These are phyloP conservation scores for Sesia apiformis DNA, from an alignment of 2,888 invertebrate species.

Conservation along the genomic window DNA sequence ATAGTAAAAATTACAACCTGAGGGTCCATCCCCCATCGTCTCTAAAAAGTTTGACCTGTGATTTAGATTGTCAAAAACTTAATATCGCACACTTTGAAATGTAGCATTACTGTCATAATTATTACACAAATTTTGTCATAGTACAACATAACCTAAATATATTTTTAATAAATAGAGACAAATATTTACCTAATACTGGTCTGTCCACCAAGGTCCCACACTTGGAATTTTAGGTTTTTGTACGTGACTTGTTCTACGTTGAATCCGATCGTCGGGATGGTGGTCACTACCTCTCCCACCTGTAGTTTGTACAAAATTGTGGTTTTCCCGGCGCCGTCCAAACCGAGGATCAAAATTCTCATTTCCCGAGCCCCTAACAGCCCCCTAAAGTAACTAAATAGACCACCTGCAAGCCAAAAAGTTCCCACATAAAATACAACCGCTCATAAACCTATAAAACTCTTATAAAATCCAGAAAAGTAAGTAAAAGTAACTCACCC, in stretches of 20 bases:
- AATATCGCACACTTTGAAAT: no score
- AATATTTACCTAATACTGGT: conserved; percentile 92
- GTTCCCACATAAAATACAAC: neutral
- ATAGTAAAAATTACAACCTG: no score
- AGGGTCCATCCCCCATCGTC: no score
- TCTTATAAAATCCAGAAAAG: neutral
- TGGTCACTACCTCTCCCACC: conserved; percentile 98
- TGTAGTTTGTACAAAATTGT: conserved; percentile 98
- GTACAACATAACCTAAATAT: conserved; percentile 14
- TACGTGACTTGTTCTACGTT: conserved; percentile 99
- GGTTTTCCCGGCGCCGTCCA: conserved; percentile 99
- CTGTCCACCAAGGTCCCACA: conserved; percentile 99
- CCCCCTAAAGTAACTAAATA: conserved; percentile 97
- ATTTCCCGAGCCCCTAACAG: conserved; percentile 97
- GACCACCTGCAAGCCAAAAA: conserved; percentile 83
- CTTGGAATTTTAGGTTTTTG: conserved; percentile 99
- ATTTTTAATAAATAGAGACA: neutral
- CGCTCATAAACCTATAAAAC: neutral
- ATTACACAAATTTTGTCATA: no score
- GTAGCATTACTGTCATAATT: no score
- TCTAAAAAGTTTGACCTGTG: no score
- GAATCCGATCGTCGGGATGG: conserved; percentile 98
- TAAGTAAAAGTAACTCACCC: conserved; percentile 39
- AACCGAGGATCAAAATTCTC: conserved; percentile 96
- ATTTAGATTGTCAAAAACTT: no score